phyloP scores from a whole-genome alignment of 1,140 invertebrate species.

The Monomorium pharaonis region DNA sequence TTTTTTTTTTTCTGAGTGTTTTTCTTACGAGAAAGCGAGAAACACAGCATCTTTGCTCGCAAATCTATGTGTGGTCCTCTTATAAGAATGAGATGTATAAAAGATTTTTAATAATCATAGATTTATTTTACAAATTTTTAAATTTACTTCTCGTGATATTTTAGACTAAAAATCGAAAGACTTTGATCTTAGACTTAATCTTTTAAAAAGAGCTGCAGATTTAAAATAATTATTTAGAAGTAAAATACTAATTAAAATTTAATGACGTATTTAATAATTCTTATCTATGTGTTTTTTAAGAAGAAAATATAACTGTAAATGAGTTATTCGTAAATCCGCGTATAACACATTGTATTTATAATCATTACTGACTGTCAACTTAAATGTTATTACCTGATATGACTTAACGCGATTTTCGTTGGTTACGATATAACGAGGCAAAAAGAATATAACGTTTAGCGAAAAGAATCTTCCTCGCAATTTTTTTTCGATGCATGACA shows the following conservation, averaged over 20 bases:
- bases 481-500: slow-evolving; percentile 21
- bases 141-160: background rate
- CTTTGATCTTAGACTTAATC: too few species aligned
- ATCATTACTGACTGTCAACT: background rate
- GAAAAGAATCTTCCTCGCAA: background rate
- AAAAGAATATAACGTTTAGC: background rate
- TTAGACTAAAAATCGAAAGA: background rate
- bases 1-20: slow-evolving; percentile 58
- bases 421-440: background rate
- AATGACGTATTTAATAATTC: background rate
- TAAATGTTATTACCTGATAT: background rate
- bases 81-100: background rate
- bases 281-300: too few species aligned
- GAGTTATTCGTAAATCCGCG: background rate
- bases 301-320: background rate
- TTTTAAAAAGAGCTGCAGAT: background rate
- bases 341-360: background rate
- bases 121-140: background rate
- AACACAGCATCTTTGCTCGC: slow-evolving; percentile 6
- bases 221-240: background rate
- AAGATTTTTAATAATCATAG: background rate
- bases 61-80: slow-evolving; percentile 55
- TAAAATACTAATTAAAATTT: background rate
- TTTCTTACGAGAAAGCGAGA: slow-evolving; percentile 38
- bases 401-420: background rate